These are phyloP conservation scores for Sebastes oblongus DNA, from an alignment of 2,797 vertebrate genomes.

Conservation along the genomic window DNA sequence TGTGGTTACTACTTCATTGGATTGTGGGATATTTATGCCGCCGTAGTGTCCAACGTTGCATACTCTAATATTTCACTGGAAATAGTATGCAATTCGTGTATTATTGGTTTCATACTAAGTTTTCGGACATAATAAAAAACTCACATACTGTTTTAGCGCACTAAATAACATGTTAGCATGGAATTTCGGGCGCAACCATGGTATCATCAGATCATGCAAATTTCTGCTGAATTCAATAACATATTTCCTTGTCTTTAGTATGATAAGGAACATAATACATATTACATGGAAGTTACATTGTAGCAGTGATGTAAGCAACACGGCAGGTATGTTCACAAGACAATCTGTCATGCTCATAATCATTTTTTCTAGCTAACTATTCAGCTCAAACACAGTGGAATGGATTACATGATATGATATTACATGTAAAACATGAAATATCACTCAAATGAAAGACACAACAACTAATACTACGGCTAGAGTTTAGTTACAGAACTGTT, in stretches of 20 bases:
- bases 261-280: background rate
- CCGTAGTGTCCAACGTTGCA: no score
- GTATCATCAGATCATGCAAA: background rate
- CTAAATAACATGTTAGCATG: no score
- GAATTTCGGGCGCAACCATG: no score
- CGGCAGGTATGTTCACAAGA: background rate
- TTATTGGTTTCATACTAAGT: no score
- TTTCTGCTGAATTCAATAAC: background rate
- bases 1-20: no score
- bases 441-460: constrained; percentile 16
- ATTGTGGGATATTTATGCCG: no score
- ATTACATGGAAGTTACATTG: constrained; percentile 3
- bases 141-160: no score
- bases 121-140: no score
- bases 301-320: background rate
- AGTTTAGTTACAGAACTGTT: background rate
- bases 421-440: constrained; percentile 12
- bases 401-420: constrained; percentile 13
- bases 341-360: constrained; percentile 26
- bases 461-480: background rate
- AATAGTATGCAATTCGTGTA: no score
- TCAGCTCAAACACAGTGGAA: background rate
- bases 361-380: background rate
- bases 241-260: background rate
- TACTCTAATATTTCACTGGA: no score